A percentile compares a stretch with the other conserved stretches of the same genome.
phyloP scores from a whole-genome alignment of 2,797 vertebrate species.

The Scolopax bukidnonensis region DNA sequence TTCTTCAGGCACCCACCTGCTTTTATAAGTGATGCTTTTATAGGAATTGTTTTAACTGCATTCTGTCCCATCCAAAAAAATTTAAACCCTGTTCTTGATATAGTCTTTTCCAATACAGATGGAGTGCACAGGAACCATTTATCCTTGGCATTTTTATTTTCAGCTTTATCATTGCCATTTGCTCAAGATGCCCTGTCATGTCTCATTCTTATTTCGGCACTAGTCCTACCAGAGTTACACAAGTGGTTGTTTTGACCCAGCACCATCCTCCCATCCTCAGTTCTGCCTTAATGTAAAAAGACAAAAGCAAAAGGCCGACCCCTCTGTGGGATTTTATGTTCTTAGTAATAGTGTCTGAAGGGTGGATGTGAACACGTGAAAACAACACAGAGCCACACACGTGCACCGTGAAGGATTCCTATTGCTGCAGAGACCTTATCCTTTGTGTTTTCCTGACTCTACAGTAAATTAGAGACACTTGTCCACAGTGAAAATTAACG shows the following conservation, averaged over 20 bases:
- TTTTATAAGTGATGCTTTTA: background rate
- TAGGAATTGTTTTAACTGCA: background rate
- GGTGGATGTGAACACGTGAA: accelerated
- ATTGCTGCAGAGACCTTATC: background rate
- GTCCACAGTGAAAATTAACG: background rate
- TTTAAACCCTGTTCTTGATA: background rate
- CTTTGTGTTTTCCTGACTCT: background rate
- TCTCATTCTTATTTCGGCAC: background rate
- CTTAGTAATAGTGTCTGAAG: background rate
- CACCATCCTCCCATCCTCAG: background rate
- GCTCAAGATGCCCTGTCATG: background rate
- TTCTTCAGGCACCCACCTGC: background rate
- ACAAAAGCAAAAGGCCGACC: background rate
- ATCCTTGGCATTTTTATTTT: background rate
- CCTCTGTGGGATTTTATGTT: background rate
- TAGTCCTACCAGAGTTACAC: background rate
- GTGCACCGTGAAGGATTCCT: background rate
- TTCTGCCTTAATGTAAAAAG: background rate
- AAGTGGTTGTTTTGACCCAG: background rate
- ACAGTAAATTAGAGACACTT: background rate
- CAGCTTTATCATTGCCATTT: background rate
- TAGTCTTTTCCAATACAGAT: background rate
- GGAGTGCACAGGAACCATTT: background rate
- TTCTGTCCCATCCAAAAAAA: background rate
- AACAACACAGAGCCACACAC: background rate